These are phyloP conservation scores for Caenorhabditis becei DNA, from an alignment of 2,888 invertebrate genomes.

Conservation along the genomic window DNA sequence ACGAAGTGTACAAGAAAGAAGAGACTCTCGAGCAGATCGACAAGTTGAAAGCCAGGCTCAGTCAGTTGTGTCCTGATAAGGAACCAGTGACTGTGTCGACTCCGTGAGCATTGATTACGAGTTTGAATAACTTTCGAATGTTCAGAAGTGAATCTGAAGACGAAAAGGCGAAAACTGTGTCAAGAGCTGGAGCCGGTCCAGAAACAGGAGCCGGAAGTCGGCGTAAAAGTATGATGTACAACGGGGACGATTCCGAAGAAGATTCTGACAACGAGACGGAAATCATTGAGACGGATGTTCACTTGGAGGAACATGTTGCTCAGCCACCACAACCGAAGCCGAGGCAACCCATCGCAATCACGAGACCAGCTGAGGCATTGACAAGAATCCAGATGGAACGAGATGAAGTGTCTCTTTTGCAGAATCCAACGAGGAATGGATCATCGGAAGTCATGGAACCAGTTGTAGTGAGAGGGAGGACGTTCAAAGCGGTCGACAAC, in stretches of 20 bases:
- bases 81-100: slow-evolving; percentile 26
- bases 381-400: background rate
- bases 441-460: slow-evolving; percentile 28
- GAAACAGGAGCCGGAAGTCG: background rate
- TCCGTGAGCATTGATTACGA: background rate
- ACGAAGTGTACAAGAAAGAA: slow-evolving; percentile 42
- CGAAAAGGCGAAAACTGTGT: slow-evolving; percentile 15
- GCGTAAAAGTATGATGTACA: slow-evolving; percentile 39
- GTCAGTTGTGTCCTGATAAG: slow-evolving; percentile 26
- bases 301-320: slow-evolving; percentile 17
- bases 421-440: slow-evolving; percentile 24
- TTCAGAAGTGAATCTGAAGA: slow-evolving; percentile 15
- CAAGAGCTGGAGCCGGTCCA: too few species aligned
- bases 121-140: background rate
- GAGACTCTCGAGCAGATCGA: slow-evolving; percentile 52
- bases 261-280: slow-evolving; percentile 42
- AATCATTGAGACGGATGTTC: slow-evolving; percentile 48
- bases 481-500: slow-evolving; percentile 65
- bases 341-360: slow-evolving; percentile 32
- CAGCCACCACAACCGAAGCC: slow-evolving; percentile 33
- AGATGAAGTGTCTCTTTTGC: slow-evolving; percentile 15
- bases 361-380: slow-evolving; percentile 2
- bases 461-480: slow-evolving; percentile 59
- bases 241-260: slow-evolving; percentile 36
- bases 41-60: slow-evolving; percentile 43